Percentiles rank a stretch among this genome's conserved stretches.
Conservation (phyloP, 2,888 invertebrate species). For the Drosophila crucigera region DNA sequence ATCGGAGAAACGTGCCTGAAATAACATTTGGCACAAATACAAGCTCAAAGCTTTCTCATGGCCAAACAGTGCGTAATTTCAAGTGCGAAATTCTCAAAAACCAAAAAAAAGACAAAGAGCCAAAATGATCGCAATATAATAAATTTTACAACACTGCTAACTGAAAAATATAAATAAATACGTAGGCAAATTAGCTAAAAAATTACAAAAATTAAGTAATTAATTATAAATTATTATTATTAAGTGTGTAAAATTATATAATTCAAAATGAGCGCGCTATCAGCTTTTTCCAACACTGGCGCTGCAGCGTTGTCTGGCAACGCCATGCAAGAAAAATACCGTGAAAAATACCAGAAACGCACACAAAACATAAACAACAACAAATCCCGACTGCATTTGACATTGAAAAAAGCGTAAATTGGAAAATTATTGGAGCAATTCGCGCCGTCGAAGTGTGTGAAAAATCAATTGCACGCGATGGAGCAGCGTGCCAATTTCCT, state of each 20-base stretch:
- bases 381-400: slow-evolving; percentile 57
- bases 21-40: slow-evolving; percentile 27
- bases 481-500: slow-evolving; percentile 83
- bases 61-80: slow-evolving; percentile 28
- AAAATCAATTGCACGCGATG: slow-evolving; percentile 71
- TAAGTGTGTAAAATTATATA: not conserved
- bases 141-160: not conserved
- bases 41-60: slow-evolving; percentile 23
- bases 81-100: slow-evolving; percentile 10
- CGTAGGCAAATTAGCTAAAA: not conserved
- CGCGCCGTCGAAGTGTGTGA: slow-evolving; percentile 22
- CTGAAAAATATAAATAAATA: not conserved
- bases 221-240: not conserved
- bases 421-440: slow-evolving; percentile 39
- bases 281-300: slow-evolving; percentile 13
- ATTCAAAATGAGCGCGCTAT: slow-evolving; percentile 19
- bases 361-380: slow-evolving; percentile 53
- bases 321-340: not conserved
- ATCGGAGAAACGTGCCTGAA: slow-evolving; percentile 48
- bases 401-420: slow-evolving; percentile 57
- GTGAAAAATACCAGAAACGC: slow-evolving; percentile 34
- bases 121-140: not conserved
- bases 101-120: not conserved
- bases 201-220: not conserved
- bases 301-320: slow-evolving; percentile 14